Conservation (phyloP, 2,888 invertebrate species). For the Lypha dubia region DNA sequence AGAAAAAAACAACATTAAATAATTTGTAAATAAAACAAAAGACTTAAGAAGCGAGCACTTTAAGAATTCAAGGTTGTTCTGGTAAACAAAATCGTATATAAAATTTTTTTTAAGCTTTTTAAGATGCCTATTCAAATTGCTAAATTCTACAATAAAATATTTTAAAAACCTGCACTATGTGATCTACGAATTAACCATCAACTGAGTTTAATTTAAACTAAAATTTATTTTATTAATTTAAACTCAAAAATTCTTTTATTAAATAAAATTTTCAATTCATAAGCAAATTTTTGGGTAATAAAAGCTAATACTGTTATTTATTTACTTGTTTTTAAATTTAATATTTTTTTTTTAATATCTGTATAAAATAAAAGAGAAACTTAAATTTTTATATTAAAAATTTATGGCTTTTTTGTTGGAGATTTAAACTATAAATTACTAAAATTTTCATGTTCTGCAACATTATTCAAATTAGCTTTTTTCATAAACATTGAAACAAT, state of each 20-base stretch:
- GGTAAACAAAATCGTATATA: neutral
- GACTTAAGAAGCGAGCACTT: neutral
- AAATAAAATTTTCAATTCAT: neutral
- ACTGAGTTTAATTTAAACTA: neutral
- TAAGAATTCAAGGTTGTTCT: neutral
- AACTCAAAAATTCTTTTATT: neutral
- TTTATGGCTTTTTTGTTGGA: neutral
- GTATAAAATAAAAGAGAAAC: neutral
- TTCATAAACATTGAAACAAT: neutral
- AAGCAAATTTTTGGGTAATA: slow-evolving; percentile 3
- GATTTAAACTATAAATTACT: neutral
- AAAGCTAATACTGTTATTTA: neutral
- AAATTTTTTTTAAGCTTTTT: neutral
- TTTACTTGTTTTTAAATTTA: neutral
- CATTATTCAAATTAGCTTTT: neutral
- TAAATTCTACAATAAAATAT: neutral
- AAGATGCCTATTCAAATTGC: neutral
- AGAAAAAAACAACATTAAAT: slow-evolving; percentile 22
- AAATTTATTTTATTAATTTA: slow-evolving; percentile 1
- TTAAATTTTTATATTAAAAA: neutral
- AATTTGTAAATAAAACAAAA: slow-evolving; percentile 22
- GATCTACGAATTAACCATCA: neutral
- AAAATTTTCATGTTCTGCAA: neutral
- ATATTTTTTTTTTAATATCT: neutral
- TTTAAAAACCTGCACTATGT: too few species aligned